Evolutionary conservation across 2,113 vertebrate genomes (phyloP).

Genomic region (Amphiprion percula): DNA sequence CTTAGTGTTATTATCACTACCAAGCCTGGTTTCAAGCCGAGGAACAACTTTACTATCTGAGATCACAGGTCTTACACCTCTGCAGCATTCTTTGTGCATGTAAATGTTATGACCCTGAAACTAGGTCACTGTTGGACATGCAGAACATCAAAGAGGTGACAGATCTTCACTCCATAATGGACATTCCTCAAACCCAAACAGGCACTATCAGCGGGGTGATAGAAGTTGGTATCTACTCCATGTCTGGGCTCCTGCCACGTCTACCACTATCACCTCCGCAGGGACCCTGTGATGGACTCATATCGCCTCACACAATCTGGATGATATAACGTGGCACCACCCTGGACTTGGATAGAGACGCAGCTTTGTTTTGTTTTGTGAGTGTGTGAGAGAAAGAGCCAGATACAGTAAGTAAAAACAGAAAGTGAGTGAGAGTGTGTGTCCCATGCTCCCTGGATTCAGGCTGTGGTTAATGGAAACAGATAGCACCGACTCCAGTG

Average conservation of each 20-base stretch:
- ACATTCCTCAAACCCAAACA: constrained; percentile 48
- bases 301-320: constrained; percentile 58
- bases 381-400: not conserved
- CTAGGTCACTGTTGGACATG: constrained; percentile 3
- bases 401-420: constrained; percentile 11
- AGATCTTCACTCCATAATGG: constrained; percentile 40
- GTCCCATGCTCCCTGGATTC: constrained; percentile 34
- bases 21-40: constrained; percentile 11
- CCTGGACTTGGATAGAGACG: constrained; percentile 25
- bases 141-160: constrained; percentile 25
- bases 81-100: constrained; percentile 4
- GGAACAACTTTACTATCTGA: not conserved
- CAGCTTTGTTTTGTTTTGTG: constrained; percentile 11
- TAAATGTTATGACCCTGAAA: constrained; percentile 2
- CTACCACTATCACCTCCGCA: constrained; percentile 62
- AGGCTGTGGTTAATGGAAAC: constrained; percentile 52
- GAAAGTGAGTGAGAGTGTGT: constrained; percentile 11
- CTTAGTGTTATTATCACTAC: constrained; percentile 2
- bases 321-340: constrained; percentile 47
- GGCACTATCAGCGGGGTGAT: constrained; percentile 51
- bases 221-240: constrained; percentile 47
- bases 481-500: constrained; percentile 40
- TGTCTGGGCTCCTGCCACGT: constrained; percentile 45
- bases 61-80: not conserved
- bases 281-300: constrained; percentile 51